Evolutionary conservation across 2,888 invertebrate species (phyloP), one percentile per base, ranked within the genome.

Genomic region (Oxyteleia sp.): DNA sequence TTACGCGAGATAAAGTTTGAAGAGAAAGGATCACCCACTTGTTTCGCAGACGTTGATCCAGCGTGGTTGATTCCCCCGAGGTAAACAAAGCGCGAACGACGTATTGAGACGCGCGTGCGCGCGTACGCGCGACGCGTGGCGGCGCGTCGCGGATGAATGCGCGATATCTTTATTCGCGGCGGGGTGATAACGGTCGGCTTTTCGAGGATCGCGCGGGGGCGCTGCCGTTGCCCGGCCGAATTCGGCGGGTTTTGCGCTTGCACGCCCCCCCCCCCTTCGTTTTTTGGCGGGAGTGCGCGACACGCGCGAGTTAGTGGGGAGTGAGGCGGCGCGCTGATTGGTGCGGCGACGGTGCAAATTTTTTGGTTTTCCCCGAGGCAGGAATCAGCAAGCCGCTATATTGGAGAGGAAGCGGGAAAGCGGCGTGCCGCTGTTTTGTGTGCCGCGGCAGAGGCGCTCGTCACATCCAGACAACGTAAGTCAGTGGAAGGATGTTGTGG

Each of bases 371-470:
- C 69, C 38, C 41, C 41, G 57, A 51, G 47, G 69, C 74, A 71
- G 78, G 79, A 86, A 18, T 84, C 76, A 87, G 80, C 88, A 89
- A 91, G 89, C 91, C 92, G 91, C 89, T 92, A 92, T 92, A 93
- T 93, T 93, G 93, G 92, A 93, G 93, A 93, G 90, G 90, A 93
- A 92, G 90, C 90, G 93, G 88, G 92, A 93, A 89, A 92, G 91
- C 92, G 92, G 92, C 91, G 94, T 95, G 94, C 94, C 94, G 94
- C 94, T 95, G 88, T 95, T 95, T 93, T 95, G 94, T 94, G 94
- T 95, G 94, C 94, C 95, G 94, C 94, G 94, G 92, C 94, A 95
- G 93, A 94, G 94, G 94, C 94, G 94, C 92, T 94, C 94, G 92
- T 94, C 94, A 92, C 94, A 94, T 93, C 94, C 93, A 91, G 94